A percentile compares a stretch with the other conserved stretches of the same genome.
Conservation (phyloP, 2,797 vertebrate genomes). For the Sebastes umbrosus region DNA sequence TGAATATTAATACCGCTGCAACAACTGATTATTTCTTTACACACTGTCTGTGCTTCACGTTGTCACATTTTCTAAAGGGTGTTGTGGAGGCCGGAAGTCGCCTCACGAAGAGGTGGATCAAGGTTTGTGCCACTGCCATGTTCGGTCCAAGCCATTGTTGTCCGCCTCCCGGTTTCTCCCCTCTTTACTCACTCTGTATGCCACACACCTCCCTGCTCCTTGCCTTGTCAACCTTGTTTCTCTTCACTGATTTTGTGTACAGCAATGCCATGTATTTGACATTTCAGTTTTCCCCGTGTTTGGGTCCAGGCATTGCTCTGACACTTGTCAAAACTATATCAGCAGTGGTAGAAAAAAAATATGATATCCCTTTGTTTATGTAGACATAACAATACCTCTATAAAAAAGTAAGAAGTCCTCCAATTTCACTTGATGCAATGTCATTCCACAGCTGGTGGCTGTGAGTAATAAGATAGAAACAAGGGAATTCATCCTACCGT, state of each 20-base stretch:
- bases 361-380: not conserved
- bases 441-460: not conserved
- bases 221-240: constrained; percentile 66
- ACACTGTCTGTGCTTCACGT: constrained; percentile 39
- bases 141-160: constrained; percentile 52
- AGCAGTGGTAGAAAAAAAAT: not conserved
- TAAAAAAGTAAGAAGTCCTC: not conserved
- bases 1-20: constrained; percentile 25
- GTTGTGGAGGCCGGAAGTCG: constrained; percentile 85
- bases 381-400: not conserved
- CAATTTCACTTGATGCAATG: not conserved
- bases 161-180: not conserved
- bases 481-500: not conserved
- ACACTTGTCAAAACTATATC: constrained; percentile 42
- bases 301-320: constrained; percentile 32
- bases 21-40: constrained; percentile 40
- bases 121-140: constrained; percentile 88
- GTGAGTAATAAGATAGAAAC: not conserved
- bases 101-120: constrained; percentile 94
- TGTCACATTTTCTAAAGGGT: constrained; percentile 83
- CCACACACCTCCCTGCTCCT: constrained; percentile 37
- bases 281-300: constrained; percentile 40
- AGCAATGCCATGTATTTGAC: constrained; percentile 55
- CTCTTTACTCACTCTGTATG: constrained; percentile 44
- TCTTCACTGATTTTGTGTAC: constrained; percentile 64